Conservation (phyloP, 2,113 vertebrate genomes). For the Agelaius tricolor region DNA sequence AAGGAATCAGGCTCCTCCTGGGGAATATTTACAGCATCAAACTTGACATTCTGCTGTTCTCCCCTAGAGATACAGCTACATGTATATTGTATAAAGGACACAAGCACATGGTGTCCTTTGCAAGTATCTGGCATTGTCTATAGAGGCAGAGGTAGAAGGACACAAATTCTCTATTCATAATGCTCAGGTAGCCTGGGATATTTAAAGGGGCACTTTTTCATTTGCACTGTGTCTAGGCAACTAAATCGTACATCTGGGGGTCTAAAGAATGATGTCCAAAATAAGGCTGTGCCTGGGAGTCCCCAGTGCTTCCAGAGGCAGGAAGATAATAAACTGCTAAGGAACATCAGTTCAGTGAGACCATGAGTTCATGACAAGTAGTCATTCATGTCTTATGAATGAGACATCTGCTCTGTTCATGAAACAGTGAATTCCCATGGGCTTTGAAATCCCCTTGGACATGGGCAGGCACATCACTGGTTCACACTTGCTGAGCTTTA, state of each 20-base stretch:
- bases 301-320: neutral
- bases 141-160: neutral
- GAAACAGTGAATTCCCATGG: neutral
- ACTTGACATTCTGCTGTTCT: neutral
- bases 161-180: neutral
- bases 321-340: neutral
- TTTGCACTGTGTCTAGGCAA: neutral
- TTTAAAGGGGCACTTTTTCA: neutral
- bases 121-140: neutral
- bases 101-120: rapidly evolving
- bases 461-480: neutral
- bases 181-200: neutral
- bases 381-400: neutral
- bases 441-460: neutral
- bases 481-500: neutral
- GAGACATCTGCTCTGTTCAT: neutral
- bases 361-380: neutral
- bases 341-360: neutral
- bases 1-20: neutral
- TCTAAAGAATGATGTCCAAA: neutral
- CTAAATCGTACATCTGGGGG: neutral
- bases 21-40: neutral
- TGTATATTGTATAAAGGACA: neutral
- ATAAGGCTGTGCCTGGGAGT: neutral
- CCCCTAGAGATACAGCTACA: neutral